Evolutionary conservation across 2,888 invertebrate genomes (phyloP), one percentile per base, ranked within the genome.

Genomic region (Torymus tubicola): DNA sequence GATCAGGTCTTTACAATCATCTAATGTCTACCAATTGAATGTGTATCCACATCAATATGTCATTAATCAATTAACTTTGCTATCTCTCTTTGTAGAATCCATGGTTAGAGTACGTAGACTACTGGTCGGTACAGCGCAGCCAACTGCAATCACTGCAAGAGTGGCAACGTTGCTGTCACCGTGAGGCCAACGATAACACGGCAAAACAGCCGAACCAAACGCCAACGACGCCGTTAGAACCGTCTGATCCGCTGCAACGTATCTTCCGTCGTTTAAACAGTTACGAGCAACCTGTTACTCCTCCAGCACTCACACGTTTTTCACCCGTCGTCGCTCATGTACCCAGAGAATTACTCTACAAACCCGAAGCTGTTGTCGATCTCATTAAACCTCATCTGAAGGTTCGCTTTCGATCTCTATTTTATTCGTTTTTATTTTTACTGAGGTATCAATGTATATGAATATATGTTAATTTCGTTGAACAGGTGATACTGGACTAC

Each of bases 61-160:
- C 42, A 42, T 42, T 42, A 42, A 42, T 42, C 5, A 42, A 42
- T 42, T 8, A 42, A 42, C 8, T 8, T 8, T 57, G 55, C 72
- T 21, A 13, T 57, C 16, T 31, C 10, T 21, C 10, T 21, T 84
- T 87, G 53, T 85, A 93, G 93, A 89, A 88, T 76, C 93, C 94
- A 53, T 96, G 96, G 95, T 91, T 94, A 16, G 95, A 95, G 86
- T 94, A 93, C 86, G 87, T 95, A 0, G 93, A 94, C 88, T 92
- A 93, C 53, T 92, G 93, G 76, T 86, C 91, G 16, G 91, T 95
- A 24, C 92, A 93, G 79, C 91, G 92, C 78, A 91, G 91, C 50
- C 93, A 94, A 88, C 87, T 91, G 70, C 89, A 91, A 13, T 92
- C 92, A 64, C 89, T 93, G 0, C 91, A 91, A 75, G 91, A 92